Conservation (phyloP, 2,888 invertebrate genomes). For the Carterocephalus palaemon region DNA sequence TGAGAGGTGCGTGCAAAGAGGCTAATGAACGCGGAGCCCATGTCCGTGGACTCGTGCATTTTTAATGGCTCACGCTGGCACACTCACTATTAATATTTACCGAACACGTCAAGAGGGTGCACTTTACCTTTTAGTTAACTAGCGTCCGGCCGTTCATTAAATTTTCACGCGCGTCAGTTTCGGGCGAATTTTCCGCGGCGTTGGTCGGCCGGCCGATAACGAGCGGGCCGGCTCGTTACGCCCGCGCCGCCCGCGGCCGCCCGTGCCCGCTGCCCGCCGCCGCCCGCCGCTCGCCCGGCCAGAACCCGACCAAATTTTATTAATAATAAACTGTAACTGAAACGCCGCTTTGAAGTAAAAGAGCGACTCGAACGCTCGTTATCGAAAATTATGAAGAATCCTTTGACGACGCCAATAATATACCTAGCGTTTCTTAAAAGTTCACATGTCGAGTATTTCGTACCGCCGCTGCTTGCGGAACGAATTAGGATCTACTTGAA, state of each 20-base stretch:
- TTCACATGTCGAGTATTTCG: conserved; percentile 35
- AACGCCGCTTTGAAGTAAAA: conserved; percentile 74
- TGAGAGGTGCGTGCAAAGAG: conserved; percentile 52
- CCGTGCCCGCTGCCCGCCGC: conserved; percentile 36
- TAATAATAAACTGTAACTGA: conserved; percentile 78
- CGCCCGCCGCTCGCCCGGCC: conserved; percentile 26
- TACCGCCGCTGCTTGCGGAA: not conserved
- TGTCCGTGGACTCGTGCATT: conserved; percentile 76
- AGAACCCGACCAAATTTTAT: conserved; percentile 73
- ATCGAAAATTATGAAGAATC: conserved; percentile 73
- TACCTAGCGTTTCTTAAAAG: conserved; percentile 53
- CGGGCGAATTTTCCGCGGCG: conserved; percentile 78
- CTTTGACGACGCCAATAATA: conserved; percentile 58
- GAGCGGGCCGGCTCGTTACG: conserved; percentile 63
- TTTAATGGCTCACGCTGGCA: conserved; percentile 76
- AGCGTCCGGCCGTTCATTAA: conserved; percentile 80
- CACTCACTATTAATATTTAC: conserved; percentile 78
- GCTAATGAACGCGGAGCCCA: conserved; percentile 63
- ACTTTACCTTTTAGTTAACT: conserved; percentile 80
- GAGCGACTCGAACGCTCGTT: conserved; percentile 72
- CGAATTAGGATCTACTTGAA: conserved; percentile 9
- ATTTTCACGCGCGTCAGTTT: conserved; percentile 80
- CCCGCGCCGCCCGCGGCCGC: conserved; percentile 34
- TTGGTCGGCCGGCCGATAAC: conserved; percentile 62
- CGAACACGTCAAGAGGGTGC: conserved; percentile 80